These are phyloP conservation scores for Vanessa cardui DNA, from an alignment of 2,888 invertebrate species.

Conservation along the genomic window DNA sequence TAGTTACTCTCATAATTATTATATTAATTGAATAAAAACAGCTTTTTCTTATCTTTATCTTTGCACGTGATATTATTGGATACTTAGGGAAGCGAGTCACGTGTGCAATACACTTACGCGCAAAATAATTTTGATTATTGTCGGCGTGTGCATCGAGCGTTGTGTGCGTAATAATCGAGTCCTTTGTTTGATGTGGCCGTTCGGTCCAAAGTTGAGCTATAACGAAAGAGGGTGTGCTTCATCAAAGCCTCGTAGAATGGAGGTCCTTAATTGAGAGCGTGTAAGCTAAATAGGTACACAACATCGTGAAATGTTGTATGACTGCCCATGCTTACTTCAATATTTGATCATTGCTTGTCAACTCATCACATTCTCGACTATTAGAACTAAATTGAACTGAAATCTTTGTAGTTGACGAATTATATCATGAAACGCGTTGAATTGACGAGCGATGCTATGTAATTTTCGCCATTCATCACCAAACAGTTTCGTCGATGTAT, in stretches of 20 bases:
- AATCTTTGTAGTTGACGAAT: constrained; percentile 18
- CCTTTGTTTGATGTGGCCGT: constrained; percentile 7
- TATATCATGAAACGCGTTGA: background rate
- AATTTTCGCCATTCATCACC: no score
- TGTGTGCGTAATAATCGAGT: constrained; percentile 11
- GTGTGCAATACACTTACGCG: no score
- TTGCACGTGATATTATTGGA: no score
- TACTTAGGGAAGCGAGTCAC: no score
- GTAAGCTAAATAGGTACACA: constrained; percentile 42
- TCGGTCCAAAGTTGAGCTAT: constrained; percentile 7
- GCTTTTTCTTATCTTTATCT: no score
- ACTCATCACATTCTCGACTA: constrained; percentile 39
- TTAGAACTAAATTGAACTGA: constrained; percentile 18
- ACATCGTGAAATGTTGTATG: constrained; percentile 33
- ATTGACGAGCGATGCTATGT: no score
- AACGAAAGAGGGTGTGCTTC: constrained; percentile 10
- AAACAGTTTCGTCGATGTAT: no score
- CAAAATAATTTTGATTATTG: constrained; percentile 8
- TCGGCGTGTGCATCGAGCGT: background rate
- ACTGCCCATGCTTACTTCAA: constrained; percentile 37
- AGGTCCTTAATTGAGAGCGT: constrained; percentile 40
- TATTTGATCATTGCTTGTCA: constrained; percentile 45
- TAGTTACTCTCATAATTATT: no score
- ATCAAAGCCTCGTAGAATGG: constrained; percentile 28
- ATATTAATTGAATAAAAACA: no score